Conservation (phyloP, 2,113 vertebrate species). For the Sminthopsis crassicaudata region DNA sequence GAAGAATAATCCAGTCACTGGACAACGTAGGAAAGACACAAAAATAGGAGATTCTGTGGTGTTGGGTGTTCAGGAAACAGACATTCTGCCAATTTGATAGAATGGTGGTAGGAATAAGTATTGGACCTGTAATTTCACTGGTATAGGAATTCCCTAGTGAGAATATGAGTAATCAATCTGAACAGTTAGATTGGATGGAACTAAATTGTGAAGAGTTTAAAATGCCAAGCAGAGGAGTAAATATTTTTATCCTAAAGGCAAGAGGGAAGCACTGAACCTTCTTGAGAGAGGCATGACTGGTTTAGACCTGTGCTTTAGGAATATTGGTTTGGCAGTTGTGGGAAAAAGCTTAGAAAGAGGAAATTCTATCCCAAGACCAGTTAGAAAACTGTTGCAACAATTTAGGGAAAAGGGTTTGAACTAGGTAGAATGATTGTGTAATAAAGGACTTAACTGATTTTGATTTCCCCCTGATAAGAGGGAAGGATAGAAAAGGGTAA, state of each 20-base stretch:
- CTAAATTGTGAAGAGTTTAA: not conserved
- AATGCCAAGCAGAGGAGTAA: not conserved
- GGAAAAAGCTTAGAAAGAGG: not conserved
- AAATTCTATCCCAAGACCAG: not conserved
- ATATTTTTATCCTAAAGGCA: not conserved
- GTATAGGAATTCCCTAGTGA: not conserved
- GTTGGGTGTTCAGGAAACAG: not conserved
- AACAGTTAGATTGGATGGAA: not conserved
- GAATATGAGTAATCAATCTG: not conserved
- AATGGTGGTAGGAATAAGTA: not conserved
- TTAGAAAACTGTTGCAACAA: not conserved
- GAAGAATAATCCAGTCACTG: not conserved
- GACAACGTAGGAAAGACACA: not conserved
- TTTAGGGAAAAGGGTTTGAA: not conserved
- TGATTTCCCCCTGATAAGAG: not conserved
- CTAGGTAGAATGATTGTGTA: not conserved
- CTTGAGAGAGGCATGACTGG: not conserved
- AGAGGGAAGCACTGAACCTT: not conserved
- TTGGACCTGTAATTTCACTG: not conserved
- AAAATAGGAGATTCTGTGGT: not conserved
- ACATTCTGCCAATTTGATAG: not conserved
- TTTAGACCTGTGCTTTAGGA: not conserved
- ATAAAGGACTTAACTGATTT: not conserved
- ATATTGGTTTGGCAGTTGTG: not conserved
- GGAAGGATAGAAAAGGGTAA: no score